These are phyloP conservation scores for Microchirus variegatus DNA, from an alignment of 2,797 vertebrate species.

Conservation along the genomic window DNA sequence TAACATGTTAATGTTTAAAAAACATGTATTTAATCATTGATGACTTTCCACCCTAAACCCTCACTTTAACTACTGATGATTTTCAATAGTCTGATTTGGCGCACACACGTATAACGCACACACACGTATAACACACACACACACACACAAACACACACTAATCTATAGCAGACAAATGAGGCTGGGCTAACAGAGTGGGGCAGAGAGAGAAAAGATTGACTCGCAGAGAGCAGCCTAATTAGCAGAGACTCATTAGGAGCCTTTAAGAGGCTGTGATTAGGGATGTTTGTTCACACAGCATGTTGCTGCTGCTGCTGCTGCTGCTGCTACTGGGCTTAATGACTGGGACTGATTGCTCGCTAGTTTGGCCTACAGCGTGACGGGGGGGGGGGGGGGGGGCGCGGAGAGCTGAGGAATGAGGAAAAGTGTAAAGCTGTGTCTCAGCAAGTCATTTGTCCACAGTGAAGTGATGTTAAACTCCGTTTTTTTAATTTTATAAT, in stretches of 20 bases:
- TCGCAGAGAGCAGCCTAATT: conserved; percentile 74
- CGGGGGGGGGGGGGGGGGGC: conserved; percentile 5
- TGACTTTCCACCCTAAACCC: conserved; percentile 13
- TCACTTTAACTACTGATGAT: conserved; percentile 72
- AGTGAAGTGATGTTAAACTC: conserved; percentile 60
- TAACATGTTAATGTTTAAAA: too few relatives aligned
- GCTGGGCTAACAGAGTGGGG: conserved; percentile 61
- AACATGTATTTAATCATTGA: too few relatives aligned
- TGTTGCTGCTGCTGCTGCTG: conserved; percentile 66
- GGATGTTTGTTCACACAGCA: conserved; percentile 85
- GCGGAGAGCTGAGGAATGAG: conserved; percentile 37
- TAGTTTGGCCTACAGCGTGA: conserved; percentile 66
- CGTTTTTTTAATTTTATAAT: conserved; percentile 7
- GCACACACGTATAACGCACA: conserved; percentile 4
- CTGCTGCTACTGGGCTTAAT: conserved; percentile 73
- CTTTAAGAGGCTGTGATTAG: conserved; percentile 83
- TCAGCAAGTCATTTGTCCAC: conserved; percentile 55
- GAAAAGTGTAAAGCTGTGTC: conserved; percentile 25
- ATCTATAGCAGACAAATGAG: conserved; percentile 83
- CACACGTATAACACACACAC: conserved; percentile 14
- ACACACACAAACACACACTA: conserved; percentile 41
- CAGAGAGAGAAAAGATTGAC: conserved; percentile 80
- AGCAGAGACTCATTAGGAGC: conserved; percentile 82
- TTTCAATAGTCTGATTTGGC: conserved; percentile 83
- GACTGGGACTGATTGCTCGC: conserved; percentile 70